Percentiles rank a stretch among this genome's conserved stretches.
Conservation (phyloP, 2,113 vertebrate genomes). For the Syrmaticus mikado region DNA sequence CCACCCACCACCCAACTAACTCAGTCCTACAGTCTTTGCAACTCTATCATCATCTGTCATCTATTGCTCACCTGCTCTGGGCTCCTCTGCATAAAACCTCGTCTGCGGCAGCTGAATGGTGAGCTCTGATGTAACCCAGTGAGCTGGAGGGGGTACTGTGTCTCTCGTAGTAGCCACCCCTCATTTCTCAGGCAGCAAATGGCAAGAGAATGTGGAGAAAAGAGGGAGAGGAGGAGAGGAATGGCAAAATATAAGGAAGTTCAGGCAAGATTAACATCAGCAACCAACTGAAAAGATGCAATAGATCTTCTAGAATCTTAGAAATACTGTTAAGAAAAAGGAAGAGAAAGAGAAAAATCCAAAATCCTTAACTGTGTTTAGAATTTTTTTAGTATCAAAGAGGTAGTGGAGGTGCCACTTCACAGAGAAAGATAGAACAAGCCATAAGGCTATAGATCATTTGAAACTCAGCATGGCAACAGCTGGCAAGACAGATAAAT, state of each 20-base stretch:
- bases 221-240: neutral
- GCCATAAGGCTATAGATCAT: neutral
- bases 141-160: neutral
- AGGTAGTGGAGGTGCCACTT: neutral
- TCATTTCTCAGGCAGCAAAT: neutral
- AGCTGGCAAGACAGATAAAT: neutral
- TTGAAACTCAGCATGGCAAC: neutral
- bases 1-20: neutral
- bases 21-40: neutral
- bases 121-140: fast-evolving
- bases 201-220: neutral
- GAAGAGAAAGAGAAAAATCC: neutral
- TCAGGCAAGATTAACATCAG: neutral
- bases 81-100: neutral
- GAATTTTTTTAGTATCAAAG: neutral
- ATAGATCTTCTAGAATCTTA: neutral
- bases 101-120: fast-evolving
- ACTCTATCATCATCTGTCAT: neutral
- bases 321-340: neutral
- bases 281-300: neutral
- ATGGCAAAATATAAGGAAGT: neutral
- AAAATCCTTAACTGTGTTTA: neutral
- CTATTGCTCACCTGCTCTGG: neutral
- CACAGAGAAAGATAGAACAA: neutral
- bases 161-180: neutral